Conservation (phyloP, 1,140 invertebrate genomes). For the Musca domestica region DNA sequence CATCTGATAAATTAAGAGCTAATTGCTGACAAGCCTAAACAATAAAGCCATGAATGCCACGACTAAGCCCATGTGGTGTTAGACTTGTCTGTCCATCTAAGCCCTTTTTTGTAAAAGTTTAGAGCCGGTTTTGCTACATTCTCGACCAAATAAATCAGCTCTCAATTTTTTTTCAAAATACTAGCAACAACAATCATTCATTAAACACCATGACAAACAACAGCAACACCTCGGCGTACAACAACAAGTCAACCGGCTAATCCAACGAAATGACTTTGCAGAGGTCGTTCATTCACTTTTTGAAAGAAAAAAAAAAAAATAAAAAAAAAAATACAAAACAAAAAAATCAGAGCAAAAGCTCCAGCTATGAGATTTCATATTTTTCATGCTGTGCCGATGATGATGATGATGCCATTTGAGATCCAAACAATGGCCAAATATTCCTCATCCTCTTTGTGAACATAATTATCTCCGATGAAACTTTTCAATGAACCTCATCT, state of each 20-base stretch:
- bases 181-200: background rate
- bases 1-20: too few species aligned
- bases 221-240: background rate
- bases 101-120: background rate
- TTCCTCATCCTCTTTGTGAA: too few species aligned
- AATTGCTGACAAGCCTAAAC: too few species aligned
- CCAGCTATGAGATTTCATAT: too few species aligned
- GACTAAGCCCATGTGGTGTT: too few species aligned
- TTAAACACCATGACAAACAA: background rate
- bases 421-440: too few species aligned
- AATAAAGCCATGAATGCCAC: too few species aligned
- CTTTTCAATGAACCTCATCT: too few species aligned
- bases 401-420: too few species aligned
- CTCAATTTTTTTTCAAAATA: background rate
- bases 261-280: conserved; percentile 1
- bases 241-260: too few species aligned
- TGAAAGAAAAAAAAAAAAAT: background rate
- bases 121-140: background rate
- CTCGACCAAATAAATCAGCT: background rate
- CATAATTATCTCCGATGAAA: too few species aligned
- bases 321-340: background rate
- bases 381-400: too few species aligned
- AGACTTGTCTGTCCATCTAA: background rate
- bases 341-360: background rate
- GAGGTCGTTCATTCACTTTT: conserved; percentile 17